phyloP scores from a whole-genome alignment of 2,797 vertebrate species.

The Arrhamphus sclerolepis region DNA sequence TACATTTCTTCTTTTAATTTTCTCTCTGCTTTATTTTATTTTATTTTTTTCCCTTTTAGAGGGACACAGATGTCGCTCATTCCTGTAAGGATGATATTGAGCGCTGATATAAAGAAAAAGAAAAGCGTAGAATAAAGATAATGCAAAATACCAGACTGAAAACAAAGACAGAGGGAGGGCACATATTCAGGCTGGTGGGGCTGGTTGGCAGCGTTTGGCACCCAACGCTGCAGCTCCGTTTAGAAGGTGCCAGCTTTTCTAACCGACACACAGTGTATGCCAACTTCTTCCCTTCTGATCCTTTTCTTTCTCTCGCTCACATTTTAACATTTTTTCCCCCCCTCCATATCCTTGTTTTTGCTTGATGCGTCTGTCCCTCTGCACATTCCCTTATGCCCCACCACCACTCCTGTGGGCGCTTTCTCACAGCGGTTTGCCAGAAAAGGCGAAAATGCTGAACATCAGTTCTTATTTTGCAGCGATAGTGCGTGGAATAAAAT shows the following conservation, averaged over 20 bases:
- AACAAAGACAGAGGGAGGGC: conserved; percentile 81
- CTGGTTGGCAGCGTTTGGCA: conserved; percentile 83
- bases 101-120: conserved; percentile 64
- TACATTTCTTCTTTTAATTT: conserved; percentile 18
- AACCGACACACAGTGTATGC: conserved; percentile 77
- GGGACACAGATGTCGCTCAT: conserved; percentile 44
- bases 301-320: conserved; percentile 68
- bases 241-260: conserved; percentile 84
- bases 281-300: conserved; percentile 78
- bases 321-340: conserved; percentile 60
- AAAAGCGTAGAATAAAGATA: conserved; percentile 77
- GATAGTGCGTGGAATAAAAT: conserved; percentile 28
- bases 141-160: conserved; percentile 76
- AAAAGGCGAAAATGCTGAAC: conserved; percentile 25
- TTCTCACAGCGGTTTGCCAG: conserved; percentile 24
- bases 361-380: conserved; percentile 55
- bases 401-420: conserved; percentile 32
- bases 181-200: conserved; percentile 78
- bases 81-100: conserved; percentile 45
- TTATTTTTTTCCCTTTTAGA: conserved; percentile 11
- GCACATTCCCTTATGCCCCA: conserved; percentile 39
- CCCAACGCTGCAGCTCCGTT: conserved; percentile 73
- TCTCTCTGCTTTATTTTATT: not conserved
- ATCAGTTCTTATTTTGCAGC: not conserved
- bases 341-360: conserved; percentile 63